A percentile compares a stretch with the other conserved stretches of the same genome.
Evolutionary conservation across 1,140 invertebrate genomes (phyloP).

Genomic region (Brachystomella parvula): DNA sequence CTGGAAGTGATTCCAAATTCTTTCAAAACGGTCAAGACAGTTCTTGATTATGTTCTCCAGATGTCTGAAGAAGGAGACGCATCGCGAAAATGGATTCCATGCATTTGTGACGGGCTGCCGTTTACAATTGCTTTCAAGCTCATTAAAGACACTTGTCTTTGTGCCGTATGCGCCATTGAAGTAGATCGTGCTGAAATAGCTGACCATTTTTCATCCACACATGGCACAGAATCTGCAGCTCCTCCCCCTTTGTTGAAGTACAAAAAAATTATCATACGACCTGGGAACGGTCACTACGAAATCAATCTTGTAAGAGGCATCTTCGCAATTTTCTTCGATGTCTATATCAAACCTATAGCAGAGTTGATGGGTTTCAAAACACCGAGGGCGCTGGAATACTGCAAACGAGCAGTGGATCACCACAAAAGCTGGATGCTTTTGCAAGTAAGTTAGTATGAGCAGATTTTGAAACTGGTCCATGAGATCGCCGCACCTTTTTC

Average conservation of each 20-base stretch:
- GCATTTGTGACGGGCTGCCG: conserved; percentile 7
- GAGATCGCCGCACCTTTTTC: too few relatives aligned
- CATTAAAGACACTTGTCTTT: neutral
- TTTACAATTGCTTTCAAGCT: neutral
- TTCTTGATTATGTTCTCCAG: neutral
- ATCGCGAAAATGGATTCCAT: conserved; percentile 2
- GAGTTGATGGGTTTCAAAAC: conserved; percentile 5
- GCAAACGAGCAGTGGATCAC: neutral
- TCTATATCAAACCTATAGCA: conserved; percentile 10
- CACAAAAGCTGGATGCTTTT: conserved; percentile 8
- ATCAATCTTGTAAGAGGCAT: conserved; percentile 1
- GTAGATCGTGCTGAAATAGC: neutral
- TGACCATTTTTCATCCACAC: neutral
- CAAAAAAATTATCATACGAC: neutral
- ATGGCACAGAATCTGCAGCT: neutral
- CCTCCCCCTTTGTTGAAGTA: neutral
- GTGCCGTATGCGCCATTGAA: neutral
- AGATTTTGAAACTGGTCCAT: neutral
- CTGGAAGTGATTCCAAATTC: neutral
- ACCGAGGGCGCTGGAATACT: conserved; percentile 1
- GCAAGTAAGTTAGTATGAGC: neutral
- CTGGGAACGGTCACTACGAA: conserved; percentile 5
- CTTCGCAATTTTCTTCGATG: neutral
- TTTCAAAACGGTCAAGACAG: neutral
- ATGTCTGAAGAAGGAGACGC: neutral